Percentiles rank a stretch among this genome's conserved stretches.
Evolutionary conservation across 1,140 invertebrate genomes (phyloP).

Genomic region (Mamestra configurata): DNA sequence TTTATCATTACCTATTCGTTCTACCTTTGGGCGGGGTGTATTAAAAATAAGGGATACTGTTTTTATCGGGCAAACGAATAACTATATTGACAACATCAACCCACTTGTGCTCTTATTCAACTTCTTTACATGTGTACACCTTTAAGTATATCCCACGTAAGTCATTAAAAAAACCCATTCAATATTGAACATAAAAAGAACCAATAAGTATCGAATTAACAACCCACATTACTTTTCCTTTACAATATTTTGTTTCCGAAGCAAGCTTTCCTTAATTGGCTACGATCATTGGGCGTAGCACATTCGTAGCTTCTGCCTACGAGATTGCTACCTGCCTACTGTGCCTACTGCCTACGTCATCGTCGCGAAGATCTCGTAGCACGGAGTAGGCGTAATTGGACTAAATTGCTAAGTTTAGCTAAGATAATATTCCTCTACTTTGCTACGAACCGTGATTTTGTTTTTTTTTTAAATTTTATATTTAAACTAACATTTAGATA

Average conservation of each 20-base stretch:
- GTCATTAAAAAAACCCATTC: too few species aligned
- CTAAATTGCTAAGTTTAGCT: background rate
- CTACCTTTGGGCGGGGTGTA: too few species aligned
- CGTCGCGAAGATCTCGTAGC: slow-evolving; percentile 26
- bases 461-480: too few species aligned
- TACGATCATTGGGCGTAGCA: slow-evolving; percentile 28
- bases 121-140: too few species aligned
- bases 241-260: background rate
- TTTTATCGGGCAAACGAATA: too few species aligned
- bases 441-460: too few species aligned
- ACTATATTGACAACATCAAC: too few species aligned
- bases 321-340: slow-evolving; percentile 19
- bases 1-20: too few species aligned
- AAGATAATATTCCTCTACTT: background rate
- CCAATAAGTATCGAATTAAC: background rate
- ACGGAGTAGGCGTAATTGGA: background rate
- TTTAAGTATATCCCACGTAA: too few species aligned
- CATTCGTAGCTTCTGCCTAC: slow-evolving; percentile 30
- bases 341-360: slow-evolving; percentile 45
- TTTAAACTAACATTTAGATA: too few species aligned
- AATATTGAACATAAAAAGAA: background rate
- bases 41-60: too few species aligned
- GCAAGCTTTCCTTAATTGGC: background rate
- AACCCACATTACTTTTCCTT: background rate
- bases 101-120: too few species aligned